phyloP scores from a whole-genome alignment of 2,888 invertebrate genomes.

The Saturnia japonica region DNA sequence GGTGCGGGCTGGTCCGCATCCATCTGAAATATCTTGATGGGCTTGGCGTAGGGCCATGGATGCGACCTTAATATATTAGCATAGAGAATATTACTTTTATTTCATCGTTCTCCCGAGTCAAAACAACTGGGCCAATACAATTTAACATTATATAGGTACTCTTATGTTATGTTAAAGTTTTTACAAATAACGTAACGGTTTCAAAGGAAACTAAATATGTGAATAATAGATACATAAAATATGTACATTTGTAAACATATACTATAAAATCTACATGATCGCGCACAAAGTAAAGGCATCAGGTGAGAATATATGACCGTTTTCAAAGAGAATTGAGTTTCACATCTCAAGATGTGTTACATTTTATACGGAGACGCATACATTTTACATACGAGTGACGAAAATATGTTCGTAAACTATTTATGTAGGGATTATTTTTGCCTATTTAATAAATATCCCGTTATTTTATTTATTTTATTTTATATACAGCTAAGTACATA shows the following conservation, averaged over 20 bases:
- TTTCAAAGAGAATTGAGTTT: slow-evolving; percentile 32
- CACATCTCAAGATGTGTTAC: slow-evolving; percentile 23
- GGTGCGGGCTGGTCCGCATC: too few relatives aligned
- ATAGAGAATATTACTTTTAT: background rate
- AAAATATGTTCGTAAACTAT: slow-evolving; percentile 8
- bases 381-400: slow-evolving; percentile 21
- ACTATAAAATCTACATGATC: slow-evolving; percentile 13
- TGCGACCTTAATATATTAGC: too few relatives aligned
- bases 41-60: too few relatives aligned
- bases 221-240: background rate
- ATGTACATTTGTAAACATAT: background rate
- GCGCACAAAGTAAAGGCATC: slow-evolving; percentile 22
- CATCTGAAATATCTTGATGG: too few relatives aligned
- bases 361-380: slow-evolving; percentile 11
- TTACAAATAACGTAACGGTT: background rate
- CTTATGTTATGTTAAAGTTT: background rate
- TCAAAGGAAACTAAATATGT: background rate
- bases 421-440: background rate
- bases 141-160: background rate
- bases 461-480: too few relatives aligned
- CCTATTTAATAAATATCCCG: too few relatives aligned
- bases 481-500: too few relatives aligned
- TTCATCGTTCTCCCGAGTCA: background rate
- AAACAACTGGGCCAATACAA: background rate
- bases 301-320: slow-evolving; percentile 31